Evolutionary conservation across 1,140 invertebrate species (phyloP).

Genomic region (Philotrypesis tridentata): DNA sequence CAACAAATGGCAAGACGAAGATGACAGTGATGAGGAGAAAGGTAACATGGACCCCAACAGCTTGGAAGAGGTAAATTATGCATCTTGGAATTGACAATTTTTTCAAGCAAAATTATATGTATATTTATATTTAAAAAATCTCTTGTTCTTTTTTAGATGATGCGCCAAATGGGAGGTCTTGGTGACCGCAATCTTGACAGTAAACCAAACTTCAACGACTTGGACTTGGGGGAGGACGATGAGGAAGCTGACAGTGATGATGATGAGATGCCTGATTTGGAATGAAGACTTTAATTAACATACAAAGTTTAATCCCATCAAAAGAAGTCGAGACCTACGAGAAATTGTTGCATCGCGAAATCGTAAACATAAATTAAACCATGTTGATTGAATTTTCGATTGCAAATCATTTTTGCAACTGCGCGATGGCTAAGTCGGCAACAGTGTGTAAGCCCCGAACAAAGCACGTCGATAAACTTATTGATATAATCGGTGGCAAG

Average conservation of each 20-base stretch:
- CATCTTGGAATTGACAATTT: constrained; percentile 37
- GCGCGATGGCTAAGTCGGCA: constrained; percentile 43
- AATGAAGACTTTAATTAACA: constrained; percentile 65
- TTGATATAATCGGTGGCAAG: constrained; percentile 35
- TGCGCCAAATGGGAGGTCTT: constrained; percentile 76
- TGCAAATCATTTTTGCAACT: constrained; percentile 58
- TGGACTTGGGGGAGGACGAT: constrained; percentile 67
- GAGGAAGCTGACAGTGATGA: constrained; percentile 75
- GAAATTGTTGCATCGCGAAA: constrained; percentile 25
- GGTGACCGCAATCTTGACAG: constrained; percentile 65
- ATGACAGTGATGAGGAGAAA: constrained; percentile 82
- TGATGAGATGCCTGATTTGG: constrained; percentile 76
- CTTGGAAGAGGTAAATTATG: constrained; percentile 76
- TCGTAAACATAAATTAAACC: constrained; percentile 35
- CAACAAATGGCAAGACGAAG: constrained; percentile 97
- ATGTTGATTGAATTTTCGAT: constrained; percentile 57
- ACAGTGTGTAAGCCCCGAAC: constrained; percentile 14
- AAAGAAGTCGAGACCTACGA: constrained; percentile 13
- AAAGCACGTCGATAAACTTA: constrained; percentile 48
- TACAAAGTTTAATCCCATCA: constrained; percentile 55
- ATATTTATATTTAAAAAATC: constrained; percentile 19
- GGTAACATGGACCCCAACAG: constrained; percentile 65
- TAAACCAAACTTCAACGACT: constrained; percentile 74
- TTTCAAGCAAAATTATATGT: not conserved
- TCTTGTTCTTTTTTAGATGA: constrained; percentile 70